Conservation (phyloP, 2,113 vertebrate genomes). For the Syngnathus typhle region DNA sequence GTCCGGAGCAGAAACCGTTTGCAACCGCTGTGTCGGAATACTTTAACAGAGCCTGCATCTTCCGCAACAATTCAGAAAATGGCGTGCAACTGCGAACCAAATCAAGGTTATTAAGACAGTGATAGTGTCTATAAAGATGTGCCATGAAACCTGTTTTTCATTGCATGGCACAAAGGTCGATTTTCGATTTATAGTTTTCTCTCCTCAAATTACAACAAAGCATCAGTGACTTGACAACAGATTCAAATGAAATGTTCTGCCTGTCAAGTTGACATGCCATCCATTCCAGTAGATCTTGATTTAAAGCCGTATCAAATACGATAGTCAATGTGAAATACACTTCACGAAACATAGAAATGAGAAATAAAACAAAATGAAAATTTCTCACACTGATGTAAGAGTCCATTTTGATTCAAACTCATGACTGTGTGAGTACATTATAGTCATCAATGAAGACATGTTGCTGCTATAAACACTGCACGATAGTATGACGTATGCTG, state of each 20-base stretch:
- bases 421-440: not conserved
- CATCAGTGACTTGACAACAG: constrained; percentile 43
- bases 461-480: not conserved
- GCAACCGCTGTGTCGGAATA: constrained; percentile 69
- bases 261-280: constrained; percentile 44
- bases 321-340: not conserved
- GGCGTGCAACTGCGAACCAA: too few species aligned
- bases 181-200: constrained; percentile 56
- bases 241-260: constrained; percentile 37
- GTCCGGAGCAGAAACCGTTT: constrained; percentile 69
- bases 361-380: not conserved
- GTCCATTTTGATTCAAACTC: not conserved
- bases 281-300: constrained; percentile 12
- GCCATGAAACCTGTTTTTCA: constrained; percentile 7
- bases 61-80: constrained; percentile 5
- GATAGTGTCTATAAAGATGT: not conserved
- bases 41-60: constrained; percentile 71
- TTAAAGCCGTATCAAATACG: constrained; percentile 17
- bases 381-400: not conserved
- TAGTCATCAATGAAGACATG: constrained; percentile 2
- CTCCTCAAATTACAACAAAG: constrained; percentile 50
- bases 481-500: constrained; percentile 16
- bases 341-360: not conserved
- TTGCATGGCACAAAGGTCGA: constrained; percentile 24
- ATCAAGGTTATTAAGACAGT: not conserved